Evolutionary conservation across 2,888 invertebrate genomes (phyloP).

Genomic region (Pecten maximus): DNA sequence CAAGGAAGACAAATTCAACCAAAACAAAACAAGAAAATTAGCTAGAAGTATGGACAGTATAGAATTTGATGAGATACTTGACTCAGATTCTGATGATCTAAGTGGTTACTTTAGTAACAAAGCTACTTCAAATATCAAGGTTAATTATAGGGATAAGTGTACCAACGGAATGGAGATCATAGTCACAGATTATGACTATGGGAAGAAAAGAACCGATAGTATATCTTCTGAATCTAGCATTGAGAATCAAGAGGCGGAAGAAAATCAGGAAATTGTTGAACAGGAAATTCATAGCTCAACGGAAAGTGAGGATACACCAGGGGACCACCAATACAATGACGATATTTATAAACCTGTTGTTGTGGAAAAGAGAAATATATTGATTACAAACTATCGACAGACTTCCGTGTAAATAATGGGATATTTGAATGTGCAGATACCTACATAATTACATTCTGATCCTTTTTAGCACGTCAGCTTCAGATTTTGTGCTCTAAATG

Average conservation of each 20-base stretch:
- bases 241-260: neutral
- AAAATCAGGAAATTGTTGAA: neutral
- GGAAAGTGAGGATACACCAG: neutral
- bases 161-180: neutral
- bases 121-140: neutral
- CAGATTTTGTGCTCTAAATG: neutral
- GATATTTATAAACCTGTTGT: neutral
- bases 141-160: neutral
- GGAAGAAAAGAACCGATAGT: neutral
- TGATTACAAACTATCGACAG: neutral
- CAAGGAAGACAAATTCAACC: neutral
- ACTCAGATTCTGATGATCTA: neutral
- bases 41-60: neutral
- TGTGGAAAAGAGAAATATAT: neutral
- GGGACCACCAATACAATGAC: neutral
- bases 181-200: neutral
- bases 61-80: neutral
- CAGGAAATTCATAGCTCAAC: neutral
- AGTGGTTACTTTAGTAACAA: neutral
- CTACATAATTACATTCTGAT: neutral
- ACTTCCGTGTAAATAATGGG: neutral
- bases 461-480: neutral
- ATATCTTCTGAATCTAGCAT: neutral
- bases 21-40: neutral
- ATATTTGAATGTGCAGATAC: neutral